Evolutionary conservation across 2,113 vertebrate genomes (phyloP).

Genomic region (Neotragus pygmaeus): DNA sequence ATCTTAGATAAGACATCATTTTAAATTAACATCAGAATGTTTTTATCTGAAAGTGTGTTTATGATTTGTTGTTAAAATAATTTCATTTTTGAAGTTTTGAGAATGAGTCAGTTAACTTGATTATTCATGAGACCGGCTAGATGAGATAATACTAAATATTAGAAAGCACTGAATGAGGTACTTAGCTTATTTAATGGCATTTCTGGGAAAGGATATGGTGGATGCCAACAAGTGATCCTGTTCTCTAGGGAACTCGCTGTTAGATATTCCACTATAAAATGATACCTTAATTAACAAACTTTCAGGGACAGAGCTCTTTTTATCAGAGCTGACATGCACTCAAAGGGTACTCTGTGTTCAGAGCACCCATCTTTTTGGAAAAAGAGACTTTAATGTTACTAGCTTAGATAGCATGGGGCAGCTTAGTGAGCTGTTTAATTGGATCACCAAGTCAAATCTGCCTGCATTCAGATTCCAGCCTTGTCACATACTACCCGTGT

Average conservation of each 20-base stretch:
- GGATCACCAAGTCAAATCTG: neutral
- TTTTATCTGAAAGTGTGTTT: neutral
- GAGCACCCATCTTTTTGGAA: neutral
- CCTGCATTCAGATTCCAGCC: neutral
- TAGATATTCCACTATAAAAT: neutral
- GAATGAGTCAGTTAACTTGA: neutral
- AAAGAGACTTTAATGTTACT: neutral
- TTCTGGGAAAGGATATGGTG: neutral
- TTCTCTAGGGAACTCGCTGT: neutral
- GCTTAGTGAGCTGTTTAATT: neutral
- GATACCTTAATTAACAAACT: neutral
- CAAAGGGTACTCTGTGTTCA: neutral
- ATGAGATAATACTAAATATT: neutral
- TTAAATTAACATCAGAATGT: neutral
- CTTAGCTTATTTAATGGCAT: neutral
- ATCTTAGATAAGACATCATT: neutral
- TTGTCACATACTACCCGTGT: neutral
- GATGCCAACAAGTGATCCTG: neutral
- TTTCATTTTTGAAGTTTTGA: conserved; percentile 2
- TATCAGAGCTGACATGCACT: neutral
- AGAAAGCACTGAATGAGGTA: neutral
- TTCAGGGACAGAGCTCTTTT: conserved; percentile 24
- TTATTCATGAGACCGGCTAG: neutral
- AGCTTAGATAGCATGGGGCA: neutral
- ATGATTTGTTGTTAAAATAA: conserved; percentile 6